Evolutionary conservation across 2,888 invertebrate genomes (phyloP), one percentile per base, ranked within the genome.

Genomic region (Caenorhabditis doughertyi): DNA sequence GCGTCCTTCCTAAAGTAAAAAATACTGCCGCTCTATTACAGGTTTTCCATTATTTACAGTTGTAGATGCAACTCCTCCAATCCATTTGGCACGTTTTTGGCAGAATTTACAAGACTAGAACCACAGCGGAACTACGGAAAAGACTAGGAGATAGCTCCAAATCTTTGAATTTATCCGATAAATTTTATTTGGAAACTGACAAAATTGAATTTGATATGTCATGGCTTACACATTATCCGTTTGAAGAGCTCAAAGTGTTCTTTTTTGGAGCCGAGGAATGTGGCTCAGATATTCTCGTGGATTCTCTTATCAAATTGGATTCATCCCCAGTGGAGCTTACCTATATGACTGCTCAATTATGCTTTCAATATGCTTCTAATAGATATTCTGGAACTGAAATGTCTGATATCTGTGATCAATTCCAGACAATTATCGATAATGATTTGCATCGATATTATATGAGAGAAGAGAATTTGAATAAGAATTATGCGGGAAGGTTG

Each of bases 361-460:
- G 65, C 9, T 83, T 80, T 55, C 71, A 76, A 21, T 73, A 80
- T 18, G 83, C 80, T 47, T 72, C 67, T 35, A 60, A 53, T 13
- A 42, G 73, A 27, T 73, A 62, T 18, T 49, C 62, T 29, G 72
- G 72, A 18, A 67, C 67, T 35, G 64, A 64, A 27, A 13, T 76
- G 0, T 39, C 60, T n/a, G 62, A 64, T 8, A 67, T 65, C 16
- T 70, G 67, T n/a, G 68, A 79, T 16, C 18, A 32, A 16, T 77
- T 76, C 32, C 60, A 53, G 8, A 42, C 76, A 3, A 29, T 32
- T 25, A 29, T 83, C n/a, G 64, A 53, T 2, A 27, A 73, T 49
- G 83, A 83, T 56, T 44, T 83, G 1, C 83, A 83, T 49, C n/a
- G 68, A 7, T 79, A 74, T 27, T 83, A 83, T 25, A 55, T 56